A percentile compares a stretch with the other conserved stretches of the same genome.
Conservation (phyloP, 1,140 invertebrate species). For the Ceratosolen fusciceps region DNA sequence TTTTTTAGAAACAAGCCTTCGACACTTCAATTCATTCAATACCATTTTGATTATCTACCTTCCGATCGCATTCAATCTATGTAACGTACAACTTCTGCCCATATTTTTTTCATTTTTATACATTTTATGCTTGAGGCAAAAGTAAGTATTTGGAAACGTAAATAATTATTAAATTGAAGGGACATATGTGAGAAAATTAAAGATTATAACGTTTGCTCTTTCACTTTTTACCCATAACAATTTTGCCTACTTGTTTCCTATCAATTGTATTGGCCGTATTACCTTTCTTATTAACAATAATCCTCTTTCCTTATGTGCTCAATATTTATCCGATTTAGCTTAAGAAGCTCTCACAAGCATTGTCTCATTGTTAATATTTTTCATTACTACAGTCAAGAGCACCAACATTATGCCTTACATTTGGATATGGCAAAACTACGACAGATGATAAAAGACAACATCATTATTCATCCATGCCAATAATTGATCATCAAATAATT, state of each 20-base stretch:
- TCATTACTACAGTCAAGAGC: slow-evolving; percentile 8
- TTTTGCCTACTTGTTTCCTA: too few species aligned
- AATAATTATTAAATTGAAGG: background rate
- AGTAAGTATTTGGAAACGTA: background rate
- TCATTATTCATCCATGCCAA: slow-evolving; percentile 33
- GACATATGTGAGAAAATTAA: slow-evolving; percentile 11
- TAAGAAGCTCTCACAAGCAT: too few species aligned
- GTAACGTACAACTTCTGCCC: background rate
- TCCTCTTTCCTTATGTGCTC: too few species aligned
- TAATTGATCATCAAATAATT: background rate
- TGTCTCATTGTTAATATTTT: slow-evolving; percentile 2
- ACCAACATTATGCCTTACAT: background rate
- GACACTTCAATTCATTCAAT: background rate
- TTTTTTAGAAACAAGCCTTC: background rate
- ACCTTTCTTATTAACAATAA: too few species aligned
- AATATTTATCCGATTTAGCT: too few species aligned
- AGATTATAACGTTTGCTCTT: too few species aligned
- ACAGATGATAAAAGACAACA: slow-evolving; percentile 11
- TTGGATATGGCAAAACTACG: slow-evolving; percentile 22
- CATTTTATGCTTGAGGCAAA: background rate
- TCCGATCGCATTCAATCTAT: too few species aligned
- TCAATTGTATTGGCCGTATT: too few species aligned
- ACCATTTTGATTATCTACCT: background rate
- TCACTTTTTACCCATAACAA: too few species aligned
- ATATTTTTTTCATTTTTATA: background rate